These are phyloP conservation scores for Euura lappo DNA, from an alignment of 1,140 invertebrate species.

Conservation along the genomic window DNA sequence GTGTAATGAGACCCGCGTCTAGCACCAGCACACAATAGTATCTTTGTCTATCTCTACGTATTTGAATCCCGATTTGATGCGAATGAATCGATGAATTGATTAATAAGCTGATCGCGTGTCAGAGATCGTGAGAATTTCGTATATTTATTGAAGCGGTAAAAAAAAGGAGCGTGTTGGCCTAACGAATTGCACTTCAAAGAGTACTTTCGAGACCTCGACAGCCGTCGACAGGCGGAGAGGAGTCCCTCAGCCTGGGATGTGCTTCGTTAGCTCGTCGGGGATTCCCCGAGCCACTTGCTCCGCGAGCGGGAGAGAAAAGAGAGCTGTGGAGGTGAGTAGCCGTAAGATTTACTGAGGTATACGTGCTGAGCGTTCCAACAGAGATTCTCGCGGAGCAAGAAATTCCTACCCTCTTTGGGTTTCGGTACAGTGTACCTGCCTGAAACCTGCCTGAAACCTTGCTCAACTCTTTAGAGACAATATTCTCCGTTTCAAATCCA, in stretches of 20 bases:
- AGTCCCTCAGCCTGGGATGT: background rate
- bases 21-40: too few relatives aligned
- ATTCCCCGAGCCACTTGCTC: conserved; percentile 6
- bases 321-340: background rate
- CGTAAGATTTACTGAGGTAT: conserved; percentile 7
- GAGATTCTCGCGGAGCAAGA: background rate
- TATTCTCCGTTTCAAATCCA: conserved; percentile 5
- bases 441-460: background rate
- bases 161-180: too few relatives aligned
- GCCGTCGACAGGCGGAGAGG: too few relatives aligned
- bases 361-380: conserved; percentile 1
- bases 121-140: background rate
- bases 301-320: background rate
- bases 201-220: background rate
- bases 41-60: background rate
- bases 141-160: too few relatives aligned
- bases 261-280: conserved; percentile 2
- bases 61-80: too few relatives aligned
- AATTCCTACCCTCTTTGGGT: conserved; percentile 4
- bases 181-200: conserved; percentile 5
- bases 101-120: background rate
- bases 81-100: too few relatives aligned
- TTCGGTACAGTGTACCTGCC: background rate
- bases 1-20: background rate
- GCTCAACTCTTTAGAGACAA: background rate